Evolutionary conservation across 2,113 vertebrate species (phyloP), one percentile per base, ranked within the genome.

Genomic region (Macquaria australasica): DNA sequence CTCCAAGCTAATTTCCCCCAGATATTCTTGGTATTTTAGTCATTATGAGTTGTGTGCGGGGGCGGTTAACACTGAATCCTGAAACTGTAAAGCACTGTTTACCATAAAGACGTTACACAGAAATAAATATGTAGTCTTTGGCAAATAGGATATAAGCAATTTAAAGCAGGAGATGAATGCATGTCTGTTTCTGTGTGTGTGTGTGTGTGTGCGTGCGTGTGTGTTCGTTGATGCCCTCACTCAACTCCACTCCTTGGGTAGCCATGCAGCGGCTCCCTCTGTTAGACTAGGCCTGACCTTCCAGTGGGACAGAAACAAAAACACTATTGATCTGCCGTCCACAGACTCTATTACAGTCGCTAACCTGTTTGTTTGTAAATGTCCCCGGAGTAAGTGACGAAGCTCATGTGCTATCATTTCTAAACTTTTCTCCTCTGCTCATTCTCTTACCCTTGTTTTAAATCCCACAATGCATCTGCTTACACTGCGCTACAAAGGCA

Each of bases 241-340:
- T 73, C 72, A 71, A 34, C 55, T 53, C 14, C 18, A 70, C 82
- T 81, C 77, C 60, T 75, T 74, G 56, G 64, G 83, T 75, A 82
- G 53, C 74, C 68, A 55, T 39, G 79, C 53, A 3, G 51, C 5
- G 6, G 1, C 72, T 73, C 63, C 74, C 78, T 84, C 68, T 76
- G 56, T 86, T 51, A 48, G 45, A 76, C 48, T 11, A 66, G 21
- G 23, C 15, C 73, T 84, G 86, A 94, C 92, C 92, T 90, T 89
- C 82, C 79, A 88, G 34, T 79, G 79, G 88, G 71, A 87, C 80
- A 88, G 92, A 58, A 48, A 68, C 56, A 75, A 75, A 88, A 92
- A 73, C 81, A 77, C 79, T 90, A 95, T 94, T 71, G 94, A 95
- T 93, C 92, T 64, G 74, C 76, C 28, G 63, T 92, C 78, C 51